These are phyloP conservation scores for Coryphaenoides rupestris DNA, from an alignment of 2,113 vertebrate species.

Conservation along the genomic window DNA sequence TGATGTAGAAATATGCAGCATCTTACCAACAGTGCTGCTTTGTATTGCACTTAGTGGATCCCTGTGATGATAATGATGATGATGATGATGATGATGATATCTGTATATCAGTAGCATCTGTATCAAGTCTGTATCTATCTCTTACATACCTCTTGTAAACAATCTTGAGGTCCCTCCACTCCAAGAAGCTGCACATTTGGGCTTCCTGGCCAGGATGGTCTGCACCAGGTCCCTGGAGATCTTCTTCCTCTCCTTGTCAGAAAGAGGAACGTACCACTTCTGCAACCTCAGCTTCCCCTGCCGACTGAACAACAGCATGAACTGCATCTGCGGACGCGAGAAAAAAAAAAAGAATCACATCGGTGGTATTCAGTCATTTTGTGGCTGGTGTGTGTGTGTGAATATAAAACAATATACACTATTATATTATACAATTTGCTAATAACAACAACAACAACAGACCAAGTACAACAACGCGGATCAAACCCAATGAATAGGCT, in stretches of 20 bases:
- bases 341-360: not conserved
- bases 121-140: not conserved
- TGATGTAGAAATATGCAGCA: no score
- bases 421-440: no score
- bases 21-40: no score
- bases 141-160: conserved; percentile 91
- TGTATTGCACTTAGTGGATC: no score
- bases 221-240: conserved; percentile 97
- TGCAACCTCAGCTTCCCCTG: conserved; percentile 97
- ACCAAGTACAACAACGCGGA: no score
- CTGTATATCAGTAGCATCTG: not conserved
- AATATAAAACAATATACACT: no score
- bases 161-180: conserved; percentile 98
- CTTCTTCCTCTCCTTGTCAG: conserved; percentile 98
- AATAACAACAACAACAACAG: no score
- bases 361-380: no score
- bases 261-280: conserved; percentile 97
- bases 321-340: conserved; percentile 86
- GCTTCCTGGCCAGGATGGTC: conserved; percentile 94
- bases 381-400: no score
- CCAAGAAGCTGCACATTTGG: conserved; percentile 98
- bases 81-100: no score
- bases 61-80: no score
- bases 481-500: no score
- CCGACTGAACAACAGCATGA: conserved; percentile 98